Evolutionary conservation across 2,113 vertebrate genomes (phyloP).

Genomic region (Anhinga rufa): DNA sequence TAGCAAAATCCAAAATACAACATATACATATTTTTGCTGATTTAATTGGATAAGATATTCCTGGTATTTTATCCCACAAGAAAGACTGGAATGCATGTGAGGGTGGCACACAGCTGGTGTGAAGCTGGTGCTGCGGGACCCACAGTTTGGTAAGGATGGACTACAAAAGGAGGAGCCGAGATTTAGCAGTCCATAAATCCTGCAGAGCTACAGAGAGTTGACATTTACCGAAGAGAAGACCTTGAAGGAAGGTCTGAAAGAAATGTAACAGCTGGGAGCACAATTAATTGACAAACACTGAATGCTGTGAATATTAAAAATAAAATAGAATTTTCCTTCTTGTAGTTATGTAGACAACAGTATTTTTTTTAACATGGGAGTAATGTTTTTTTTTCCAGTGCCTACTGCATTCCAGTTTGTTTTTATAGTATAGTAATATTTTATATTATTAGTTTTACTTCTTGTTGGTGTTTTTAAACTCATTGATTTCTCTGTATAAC

Average conservation of each 20-base stretch:
- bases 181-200: slow-evolving; percentile 24
- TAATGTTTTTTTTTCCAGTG: background rate
- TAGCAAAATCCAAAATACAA: background rate
- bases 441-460: background rate
- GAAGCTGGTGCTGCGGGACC: background rate
- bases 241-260: slow-evolving; percentile 34
- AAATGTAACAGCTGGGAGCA: slow-evolving; percentile 20
- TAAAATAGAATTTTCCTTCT: background rate
- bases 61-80: background rate
- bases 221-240: slow-evolving; percentile 34
- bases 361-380: background rate
- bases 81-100: background rate
- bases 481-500: background rate
- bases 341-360: background rate
- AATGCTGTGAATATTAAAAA: slow-evolving; percentile 3
- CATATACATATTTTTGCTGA: background rate
- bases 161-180: background rate
- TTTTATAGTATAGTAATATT: background rate
- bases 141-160: background rate
- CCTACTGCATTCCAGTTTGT: background rate
- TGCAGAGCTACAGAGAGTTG: background rate
- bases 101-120: background rate
- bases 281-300: background rate
- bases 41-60: background rate
- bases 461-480: background rate